phyloP scores from a whole-genome alignment of 1,140 invertebrate genomes.

The Brachionus sp. region DNA sequence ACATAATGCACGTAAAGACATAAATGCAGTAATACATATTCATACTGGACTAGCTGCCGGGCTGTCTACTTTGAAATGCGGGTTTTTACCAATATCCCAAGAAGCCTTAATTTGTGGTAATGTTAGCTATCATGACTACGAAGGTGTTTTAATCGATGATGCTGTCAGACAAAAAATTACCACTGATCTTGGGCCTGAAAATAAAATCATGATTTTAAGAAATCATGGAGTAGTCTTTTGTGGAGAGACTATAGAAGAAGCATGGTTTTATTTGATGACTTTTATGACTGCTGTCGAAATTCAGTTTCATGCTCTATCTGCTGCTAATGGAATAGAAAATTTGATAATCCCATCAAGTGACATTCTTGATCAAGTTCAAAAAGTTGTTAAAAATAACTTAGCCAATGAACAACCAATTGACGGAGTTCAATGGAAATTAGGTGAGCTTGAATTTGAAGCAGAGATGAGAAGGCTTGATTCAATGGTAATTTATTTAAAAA shows the following conservation, averaged over 20 bases:
- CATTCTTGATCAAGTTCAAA: conserved; percentile 26
- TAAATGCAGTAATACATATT: conserved; percentile 90
- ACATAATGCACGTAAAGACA: conserved; percentile 90
- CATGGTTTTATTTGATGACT: conserved; percentile 67
- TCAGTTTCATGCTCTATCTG: conserved; percentile 4
- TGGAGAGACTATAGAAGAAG: conserved; percentile 92
- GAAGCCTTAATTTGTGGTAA: conserved; percentile 87
- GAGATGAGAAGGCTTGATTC: conserved; percentile 90
- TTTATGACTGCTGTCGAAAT: conserved; percentile 42
- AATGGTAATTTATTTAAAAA: not conserved
- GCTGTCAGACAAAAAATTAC: conserved; percentile 82
- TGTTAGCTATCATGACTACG: conserved; percentile 73
- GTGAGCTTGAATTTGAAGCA: conserved; percentile 94
- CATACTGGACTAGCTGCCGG: conserved; percentile 73
- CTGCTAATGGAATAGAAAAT: not conserved
- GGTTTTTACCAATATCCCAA: conserved; percentile 79
- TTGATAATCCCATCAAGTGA: not conserved
- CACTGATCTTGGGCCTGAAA: conserved; percentile 83
- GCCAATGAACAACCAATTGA: conserved; percentile 53
- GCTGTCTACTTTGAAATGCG: conserved; percentile 77
- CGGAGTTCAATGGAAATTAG: conserved; percentile 74
- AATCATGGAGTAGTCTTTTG: conserved; percentile 93
- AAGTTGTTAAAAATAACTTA: not conserved
- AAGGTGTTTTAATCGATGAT: conserved; percentile 70
- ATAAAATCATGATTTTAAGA: conserved; percentile 78